phyloP scores from a whole-genome alignment of 2,888 invertebrate genomes.

The Polia nebulosa region DNA sequence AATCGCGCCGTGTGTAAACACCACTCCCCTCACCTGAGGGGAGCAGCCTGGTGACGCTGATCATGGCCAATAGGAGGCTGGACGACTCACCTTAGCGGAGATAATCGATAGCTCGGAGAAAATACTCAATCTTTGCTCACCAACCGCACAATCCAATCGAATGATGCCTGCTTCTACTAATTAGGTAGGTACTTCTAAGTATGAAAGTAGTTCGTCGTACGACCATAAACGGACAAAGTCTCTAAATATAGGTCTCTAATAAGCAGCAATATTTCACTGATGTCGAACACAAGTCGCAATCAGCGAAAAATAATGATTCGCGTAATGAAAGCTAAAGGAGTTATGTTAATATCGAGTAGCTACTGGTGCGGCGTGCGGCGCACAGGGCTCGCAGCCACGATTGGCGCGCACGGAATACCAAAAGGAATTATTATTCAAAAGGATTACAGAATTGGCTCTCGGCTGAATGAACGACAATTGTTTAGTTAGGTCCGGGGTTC shows the following conservation, averaged over 20 bases:
- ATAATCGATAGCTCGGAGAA: conserved; percentile 22
- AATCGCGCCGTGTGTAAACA: conserved; percentile 87
- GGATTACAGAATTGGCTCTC: conserved; percentile 73
- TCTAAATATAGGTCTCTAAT: background rate
- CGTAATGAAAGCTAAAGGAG: conserved; percentile 48
- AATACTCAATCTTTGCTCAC: background rate
- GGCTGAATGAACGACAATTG: conserved; percentile 78
- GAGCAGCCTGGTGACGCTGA: conserved; percentile 5
- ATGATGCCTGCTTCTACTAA: background rate
- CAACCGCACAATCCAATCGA: background rate
- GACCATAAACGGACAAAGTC: background rate
- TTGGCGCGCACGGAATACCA: conserved; percentile 61
- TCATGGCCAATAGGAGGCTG: conserved; percentile 37
- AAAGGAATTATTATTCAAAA: conserved; percentile 72
- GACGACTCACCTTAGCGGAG: conserved; percentile 28
- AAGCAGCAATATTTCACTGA: background rate
- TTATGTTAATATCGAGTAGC: conserved; percentile 43
- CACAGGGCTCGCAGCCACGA: conserved; percentile 33
- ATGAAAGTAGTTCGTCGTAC: background rate
- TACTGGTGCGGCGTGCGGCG: conserved; percentile 38
- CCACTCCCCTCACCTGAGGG: conserved; percentile 22
- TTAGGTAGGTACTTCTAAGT: background rate
- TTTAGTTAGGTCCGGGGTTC: conserved; percentile 74
- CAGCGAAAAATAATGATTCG: conserved; percentile 33
- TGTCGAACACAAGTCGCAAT: conserved; percentile 32